phyloP scores from a whole-genome alignment of 2,113 vertebrate species.

The Boulengeromyrus knoepffleri region DNA sequence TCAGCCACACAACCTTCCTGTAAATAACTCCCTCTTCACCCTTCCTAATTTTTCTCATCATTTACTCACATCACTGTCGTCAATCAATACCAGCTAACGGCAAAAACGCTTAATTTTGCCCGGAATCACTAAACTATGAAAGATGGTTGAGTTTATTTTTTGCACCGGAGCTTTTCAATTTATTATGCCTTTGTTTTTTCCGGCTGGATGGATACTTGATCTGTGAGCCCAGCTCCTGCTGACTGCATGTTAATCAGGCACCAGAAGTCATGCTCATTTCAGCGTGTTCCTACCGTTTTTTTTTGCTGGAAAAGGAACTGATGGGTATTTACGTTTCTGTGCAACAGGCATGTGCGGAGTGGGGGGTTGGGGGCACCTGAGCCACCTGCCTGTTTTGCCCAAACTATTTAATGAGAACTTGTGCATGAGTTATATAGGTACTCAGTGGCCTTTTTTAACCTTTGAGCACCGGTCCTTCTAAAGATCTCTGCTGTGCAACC shows the following conservation, averaged over 20 bases:
- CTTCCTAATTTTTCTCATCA: conserved; percentile 19
- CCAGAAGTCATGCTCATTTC: not conserved
- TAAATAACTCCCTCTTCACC: conserved; percentile 13
- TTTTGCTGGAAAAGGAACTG: not conserved
- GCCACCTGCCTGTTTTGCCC: not conserved
- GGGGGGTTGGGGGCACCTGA: not conserved
- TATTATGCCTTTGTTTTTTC: not conserved
- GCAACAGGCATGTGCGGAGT: not conserved
- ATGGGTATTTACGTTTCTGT: not conserved
- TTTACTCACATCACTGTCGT: conserved; percentile 7
- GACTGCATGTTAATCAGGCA: not conserved
- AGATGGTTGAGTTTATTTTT: conserved; percentile 10
- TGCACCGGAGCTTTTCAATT: conserved; percentile 10
- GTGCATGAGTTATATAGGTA: not conserved
- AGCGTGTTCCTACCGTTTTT: not conserved
- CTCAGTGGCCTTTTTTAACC: not conserved
- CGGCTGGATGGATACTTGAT: not conserved
- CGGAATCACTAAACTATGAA: conserved; percentile 16
- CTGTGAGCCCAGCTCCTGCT: not conserved
- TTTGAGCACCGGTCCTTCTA: not conserved
- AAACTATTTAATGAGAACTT: not conserved
- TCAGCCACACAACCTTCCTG: conserved; percentile 6
- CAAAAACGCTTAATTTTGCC: conserved; percentile 15
- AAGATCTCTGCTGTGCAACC: not conserved
- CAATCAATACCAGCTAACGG: conserved; percentile 16